Evolutionary conservation across 1,140 invertebrate genomes (phyloP).

Genomic region (Thaumetopoea pityocampa): DNA sequence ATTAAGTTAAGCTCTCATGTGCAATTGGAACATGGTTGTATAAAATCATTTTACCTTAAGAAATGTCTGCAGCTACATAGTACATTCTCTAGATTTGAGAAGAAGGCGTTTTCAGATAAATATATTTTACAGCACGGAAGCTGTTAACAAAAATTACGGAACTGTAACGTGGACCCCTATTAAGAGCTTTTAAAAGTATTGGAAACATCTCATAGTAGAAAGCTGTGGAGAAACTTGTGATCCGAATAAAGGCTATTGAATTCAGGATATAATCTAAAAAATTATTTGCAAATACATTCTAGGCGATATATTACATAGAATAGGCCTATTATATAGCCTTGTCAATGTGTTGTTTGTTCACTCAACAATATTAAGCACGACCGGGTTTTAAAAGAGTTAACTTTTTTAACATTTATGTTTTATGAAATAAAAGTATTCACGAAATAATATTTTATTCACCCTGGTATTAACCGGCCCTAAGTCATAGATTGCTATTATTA

Average conservation of each 20-base stretch:
- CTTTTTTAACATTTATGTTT: too few species aligned
- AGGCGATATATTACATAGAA: too few species aligned
- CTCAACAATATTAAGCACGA: too few species aligned
- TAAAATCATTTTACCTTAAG: constrained; percentile 8
- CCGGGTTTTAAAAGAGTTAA: too few species aligned
- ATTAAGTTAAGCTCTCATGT: constrained; percentile 7
- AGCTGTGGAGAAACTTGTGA: constrained; percentile 14
- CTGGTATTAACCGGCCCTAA: too few species aligned
- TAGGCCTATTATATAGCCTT: too few species aligned
- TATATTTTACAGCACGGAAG: constrained; percentile 29
- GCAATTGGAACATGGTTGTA: constrained; percentile 1
- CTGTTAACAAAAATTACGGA: constrained; percentile 34
- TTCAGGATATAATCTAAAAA: constrained; percentile 10
- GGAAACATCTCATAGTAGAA: constrained; percentile 17
- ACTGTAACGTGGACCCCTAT: constrained; percentile 18
- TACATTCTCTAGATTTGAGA: constrained; percentile 10
- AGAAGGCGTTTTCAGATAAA: constrained; percentile 24
- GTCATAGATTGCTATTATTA: too few species aligned
- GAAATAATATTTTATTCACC: too few species aligned
- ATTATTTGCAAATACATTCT: too few species aligned
- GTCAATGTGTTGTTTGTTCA: too few species aligned
- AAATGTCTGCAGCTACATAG: constrained; percentile 3
- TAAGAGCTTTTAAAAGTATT: constrained; percentile 29
- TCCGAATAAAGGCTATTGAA: constrained; percentile 13
- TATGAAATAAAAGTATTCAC: too few species aligned